Conservation (phyloP, 92 coral and sea anemone species). For the Paragorgia papillata region DNA sequence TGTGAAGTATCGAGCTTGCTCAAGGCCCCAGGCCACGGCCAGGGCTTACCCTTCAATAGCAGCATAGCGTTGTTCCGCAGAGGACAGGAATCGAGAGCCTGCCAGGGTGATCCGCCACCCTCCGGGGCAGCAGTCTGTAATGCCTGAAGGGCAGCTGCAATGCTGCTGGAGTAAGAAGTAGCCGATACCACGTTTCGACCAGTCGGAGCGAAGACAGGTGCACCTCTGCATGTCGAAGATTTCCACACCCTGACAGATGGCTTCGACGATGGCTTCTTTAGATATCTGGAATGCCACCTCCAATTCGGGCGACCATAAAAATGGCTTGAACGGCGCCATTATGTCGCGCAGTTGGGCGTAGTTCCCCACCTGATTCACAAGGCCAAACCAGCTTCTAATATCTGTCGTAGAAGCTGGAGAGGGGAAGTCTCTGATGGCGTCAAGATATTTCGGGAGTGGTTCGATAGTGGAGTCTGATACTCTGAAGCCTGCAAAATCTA, state of each 20-base stretch:
- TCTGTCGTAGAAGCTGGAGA: constrained; percentile 50
- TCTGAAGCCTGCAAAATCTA: constrained; percentile 57
- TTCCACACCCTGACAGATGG: constrained; percentile 50
- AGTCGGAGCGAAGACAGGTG: constrained; percentile 60
- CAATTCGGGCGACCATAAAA: constrained; percentile 32
- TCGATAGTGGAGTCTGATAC: constrained; percentile 47
- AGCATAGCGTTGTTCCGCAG: constrained; percentile 53
- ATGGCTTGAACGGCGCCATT: constrained; percentile 39
- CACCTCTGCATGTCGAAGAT: constrained; percentile 43
- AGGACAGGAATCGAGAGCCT: constrained; percentile 46
- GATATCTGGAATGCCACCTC: constrained; percentile 44
- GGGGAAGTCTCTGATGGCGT: constrained; percentile 56
- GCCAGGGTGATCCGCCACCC: constrained; percentile 60
- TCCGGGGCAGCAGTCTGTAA: constrained; percentile 54
- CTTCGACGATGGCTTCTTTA: constrained; percentile 46
- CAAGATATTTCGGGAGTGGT: constrained; percentile 57
- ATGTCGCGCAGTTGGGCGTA: constrained; percentile 38
- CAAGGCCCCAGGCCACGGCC: constrained; percentile 54
- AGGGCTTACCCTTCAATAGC: constrained; percentile 54
- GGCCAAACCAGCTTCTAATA: constrained; percentile 55
- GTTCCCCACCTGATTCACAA: constrained; percentile 38
- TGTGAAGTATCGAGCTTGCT: constrained; percentile 52
- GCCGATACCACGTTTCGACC: constrained; percentile 49
- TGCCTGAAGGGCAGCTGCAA: constrained; percentile 52
- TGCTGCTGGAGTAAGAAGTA: constrained; percentile 59